Evolutionary conservation across 2,888 invertebrate species (phyloP).

Genomic region (Apomyelois bistriatella): DNA sequence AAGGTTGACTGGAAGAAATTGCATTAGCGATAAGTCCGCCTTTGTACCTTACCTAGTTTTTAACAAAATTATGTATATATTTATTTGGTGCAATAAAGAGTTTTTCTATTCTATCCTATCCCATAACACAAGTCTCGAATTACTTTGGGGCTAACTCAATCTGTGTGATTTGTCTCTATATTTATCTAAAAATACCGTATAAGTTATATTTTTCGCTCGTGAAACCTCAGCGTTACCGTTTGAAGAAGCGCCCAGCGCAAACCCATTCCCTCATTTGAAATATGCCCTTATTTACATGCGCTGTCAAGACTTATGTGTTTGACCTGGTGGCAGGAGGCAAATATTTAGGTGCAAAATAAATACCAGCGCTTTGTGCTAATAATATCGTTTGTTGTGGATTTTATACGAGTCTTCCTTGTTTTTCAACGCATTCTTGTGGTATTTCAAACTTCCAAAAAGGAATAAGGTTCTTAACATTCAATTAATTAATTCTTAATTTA

Average conservation of each 20-base stretch:
- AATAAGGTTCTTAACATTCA: too few relatives aligned
- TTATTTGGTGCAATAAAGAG: too few relatives aligned
- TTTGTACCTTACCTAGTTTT: too few relatives aligned
- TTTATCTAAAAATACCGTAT: neutral
- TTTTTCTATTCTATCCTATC: too few relatives aligned
- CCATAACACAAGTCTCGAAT: too few relatives aligned
- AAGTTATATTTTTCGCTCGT: neutral
- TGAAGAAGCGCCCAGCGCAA: constrained; percentile 14
- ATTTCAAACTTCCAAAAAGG: neutral
- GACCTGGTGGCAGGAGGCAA: constrained; percentile 27
- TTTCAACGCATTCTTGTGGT: neutral
- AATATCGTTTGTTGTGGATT: neutral
- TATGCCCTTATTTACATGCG: constrained; percentile 25
- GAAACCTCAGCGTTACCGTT: neutral
- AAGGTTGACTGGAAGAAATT: too few relatives aligned
- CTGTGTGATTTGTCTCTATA: too few relatives aligned
- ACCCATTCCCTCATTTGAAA: constrained; percentile 18
- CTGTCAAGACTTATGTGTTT: constrained; percentile 34
- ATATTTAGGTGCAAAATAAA: constrained; percentile 21
- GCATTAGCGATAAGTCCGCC: too few relatives aligned
- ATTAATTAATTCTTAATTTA: too few relatives aligned
- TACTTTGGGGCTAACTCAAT: too few relatives aligned
- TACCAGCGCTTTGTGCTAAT: constrained; percentile 29
- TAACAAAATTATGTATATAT: too few relatives aligned
- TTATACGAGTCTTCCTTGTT: neutral